A percentile compares a stretch with the other conserved stretches of the same genome.
Evolutionary conservation across 53 echinoderm and acorn worm genomes (phyloP).

Genomic region (Hippasteria phrygiana): DNA sequence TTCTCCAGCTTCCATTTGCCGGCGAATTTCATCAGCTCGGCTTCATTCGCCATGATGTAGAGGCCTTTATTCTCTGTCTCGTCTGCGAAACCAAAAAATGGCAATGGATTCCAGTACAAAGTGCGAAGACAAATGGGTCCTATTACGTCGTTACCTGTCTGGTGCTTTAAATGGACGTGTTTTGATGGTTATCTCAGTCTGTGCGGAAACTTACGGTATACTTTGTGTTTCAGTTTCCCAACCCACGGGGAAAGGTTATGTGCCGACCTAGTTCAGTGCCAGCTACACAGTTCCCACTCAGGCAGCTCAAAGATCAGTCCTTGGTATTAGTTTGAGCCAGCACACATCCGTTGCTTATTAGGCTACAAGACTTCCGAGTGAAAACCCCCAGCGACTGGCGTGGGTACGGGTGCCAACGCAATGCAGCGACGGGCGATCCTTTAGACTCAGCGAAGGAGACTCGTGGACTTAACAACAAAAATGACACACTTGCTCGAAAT

Average conservation of each 20-base stretch:
- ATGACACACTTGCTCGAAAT: slow-evolving; percentile 43
- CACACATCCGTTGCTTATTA: background rate
- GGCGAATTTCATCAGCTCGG: slow-evolving; percentile 73
- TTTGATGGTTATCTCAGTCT: background rate
- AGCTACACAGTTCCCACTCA: slow-evolving; percentile 4
- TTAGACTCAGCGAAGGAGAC: background rate
- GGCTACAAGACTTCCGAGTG: slow-evolving; percentile 6
- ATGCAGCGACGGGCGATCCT: background rate
- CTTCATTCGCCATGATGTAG: slow-evolving; percentile 44
- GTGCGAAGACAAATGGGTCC: background rate
- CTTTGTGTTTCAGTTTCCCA: background rate
- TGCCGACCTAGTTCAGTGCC: slow-evolving; percentile 26
- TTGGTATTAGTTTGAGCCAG: slow-evolving; percentile 3
- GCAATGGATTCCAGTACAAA: background rate
- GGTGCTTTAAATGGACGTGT: background rate
- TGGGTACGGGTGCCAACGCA: background rate
- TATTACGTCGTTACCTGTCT: background rate
- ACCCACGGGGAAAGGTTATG: slow-evolving; percentile 9
- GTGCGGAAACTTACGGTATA: background rate
- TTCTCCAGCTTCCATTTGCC: slow-evolving; percentile 91
- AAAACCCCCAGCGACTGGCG: background rate
- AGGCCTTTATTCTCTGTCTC: background rate
- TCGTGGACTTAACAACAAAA: background rate
- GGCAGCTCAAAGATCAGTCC: background rate
- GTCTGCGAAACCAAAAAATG: background rate